These are phyloP conservation scores for Malurus elegans DNA, from an alignment of 2,113 vertebrate genomes.

Conservation along the genomic window DNA sequence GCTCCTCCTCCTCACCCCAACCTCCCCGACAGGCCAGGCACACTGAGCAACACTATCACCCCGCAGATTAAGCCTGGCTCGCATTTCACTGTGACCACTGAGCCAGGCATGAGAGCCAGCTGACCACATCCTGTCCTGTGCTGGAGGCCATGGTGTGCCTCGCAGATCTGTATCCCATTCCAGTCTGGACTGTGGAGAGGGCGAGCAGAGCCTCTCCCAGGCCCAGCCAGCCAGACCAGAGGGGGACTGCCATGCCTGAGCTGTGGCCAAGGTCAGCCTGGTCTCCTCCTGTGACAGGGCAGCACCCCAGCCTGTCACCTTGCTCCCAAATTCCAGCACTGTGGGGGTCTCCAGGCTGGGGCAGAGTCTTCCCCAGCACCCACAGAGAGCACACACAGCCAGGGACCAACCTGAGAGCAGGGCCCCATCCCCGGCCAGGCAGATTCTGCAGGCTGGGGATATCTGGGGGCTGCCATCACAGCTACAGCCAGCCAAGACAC, in stretches of 20 bases:
- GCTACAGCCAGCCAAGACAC: background rate
- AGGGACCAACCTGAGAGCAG: rapidly evolving
- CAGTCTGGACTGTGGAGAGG: background rate
- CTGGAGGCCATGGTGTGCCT: background rate
- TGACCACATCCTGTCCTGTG: background rate
- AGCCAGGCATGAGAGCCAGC: background rate
- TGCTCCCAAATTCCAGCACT: background rate
- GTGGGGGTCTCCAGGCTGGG: background rate
- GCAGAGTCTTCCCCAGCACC: background rate
- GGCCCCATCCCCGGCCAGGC: background rate
- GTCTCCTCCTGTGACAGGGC: background rate
- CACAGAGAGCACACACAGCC: background rate
- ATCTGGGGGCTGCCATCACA: background rate
- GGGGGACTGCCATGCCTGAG: background rate
- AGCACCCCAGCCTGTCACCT: background rate
- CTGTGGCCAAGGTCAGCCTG: background rate
- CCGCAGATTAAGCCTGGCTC: background rate
- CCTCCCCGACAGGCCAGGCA: background rate
- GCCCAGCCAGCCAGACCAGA: background rate
- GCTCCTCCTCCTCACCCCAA: background rate
- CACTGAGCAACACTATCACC: background rate
- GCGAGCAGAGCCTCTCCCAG: background rate
- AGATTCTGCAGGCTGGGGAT: background rate
- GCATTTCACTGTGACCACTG: background rate
- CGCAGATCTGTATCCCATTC: background rate